These are phyloP conservation scores for Flexamia atlantica DNA, from an alignment of 2,888 invertebrate genomes.

Conservation along the genomic window DNA sequence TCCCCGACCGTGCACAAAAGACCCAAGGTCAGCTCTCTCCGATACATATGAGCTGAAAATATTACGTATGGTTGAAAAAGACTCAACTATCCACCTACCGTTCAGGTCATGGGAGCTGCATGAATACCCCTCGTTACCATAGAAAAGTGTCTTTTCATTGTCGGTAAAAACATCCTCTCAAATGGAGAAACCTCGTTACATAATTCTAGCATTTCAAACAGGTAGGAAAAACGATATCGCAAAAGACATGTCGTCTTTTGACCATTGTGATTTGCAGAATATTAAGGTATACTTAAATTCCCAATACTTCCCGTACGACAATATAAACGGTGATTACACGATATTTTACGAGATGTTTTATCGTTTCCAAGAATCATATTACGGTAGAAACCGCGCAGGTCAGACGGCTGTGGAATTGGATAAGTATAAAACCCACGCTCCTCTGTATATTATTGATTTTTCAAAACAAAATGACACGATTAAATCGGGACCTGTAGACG, in stretches of 20 bases:
- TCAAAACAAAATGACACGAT: slow-evolving; percentile 36
- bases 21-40: not conserved
- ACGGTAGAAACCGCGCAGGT: not conserved
- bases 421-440: not conserved
- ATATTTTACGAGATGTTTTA: slow-evolving; percentile 21
- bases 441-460: slow-evolving; percentile 39
- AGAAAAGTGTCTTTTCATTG: not conserved
- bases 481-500: slow-evolving; percentile 38
- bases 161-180: slow-evolving; percentile 20
- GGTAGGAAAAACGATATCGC: slow-evolving; percentile 9
- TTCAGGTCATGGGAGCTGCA: slow-evolving; percentile 18
- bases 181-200: slow-evolving; percentile 17
- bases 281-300: slow-evolving; percentile 45
- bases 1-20: no score
- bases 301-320: slow-evolving; percentile 28
- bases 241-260: slow-evolving; percentile 7
- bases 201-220: slow-evolving; percentile 33
- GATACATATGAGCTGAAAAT: not conserved
- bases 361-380: slow-evolving; percentile 26
- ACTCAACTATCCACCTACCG: not conserved
- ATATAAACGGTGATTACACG: slow-evolving; percentile 19
- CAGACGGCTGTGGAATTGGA: not conserved
- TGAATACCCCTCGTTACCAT: not conserved
- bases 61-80: slow-evolving; percentile 1
- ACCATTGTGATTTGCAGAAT: not conserved